Percentiles rank a stretch among this genome's conserved stretches.
These are phyloP conservation scores for Lasioglossum calceatum DNA, from an alignment of 2,888 invertebrate genomes.

Conservation along the genomic window DNA sequence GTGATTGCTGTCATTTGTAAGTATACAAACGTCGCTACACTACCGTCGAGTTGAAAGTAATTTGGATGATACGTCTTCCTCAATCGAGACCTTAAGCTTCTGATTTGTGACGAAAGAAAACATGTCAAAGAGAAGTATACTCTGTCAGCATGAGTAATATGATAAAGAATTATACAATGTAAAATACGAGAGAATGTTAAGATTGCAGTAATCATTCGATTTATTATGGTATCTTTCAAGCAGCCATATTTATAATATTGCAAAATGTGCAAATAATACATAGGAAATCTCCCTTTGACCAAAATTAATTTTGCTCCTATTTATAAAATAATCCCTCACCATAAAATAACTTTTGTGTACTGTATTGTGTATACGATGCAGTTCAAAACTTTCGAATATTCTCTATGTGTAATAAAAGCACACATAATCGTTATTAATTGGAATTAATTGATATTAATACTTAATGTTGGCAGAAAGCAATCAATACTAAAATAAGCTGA, in stretches of 20 bases:
- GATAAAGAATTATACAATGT: not conserved
- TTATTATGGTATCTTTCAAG: not conserved
- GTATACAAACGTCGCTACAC: not conserved
- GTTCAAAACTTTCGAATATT: not conserved
- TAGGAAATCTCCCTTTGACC: not conserved
- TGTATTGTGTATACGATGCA: not conserved
- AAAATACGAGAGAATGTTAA: not conserved
- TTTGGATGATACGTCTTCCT: not conserved
- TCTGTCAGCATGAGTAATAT: not conserved
- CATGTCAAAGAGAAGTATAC: not conserved
- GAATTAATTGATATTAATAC: not conserved
- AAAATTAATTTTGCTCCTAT: not conserved
- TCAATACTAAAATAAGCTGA: not conserved
- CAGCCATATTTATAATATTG: not conserved
- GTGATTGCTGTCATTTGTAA: not conserved
- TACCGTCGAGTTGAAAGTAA: not conserved
- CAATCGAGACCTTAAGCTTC: not conserved
- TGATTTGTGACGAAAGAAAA: not conserved
- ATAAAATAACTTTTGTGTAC: not conserved
- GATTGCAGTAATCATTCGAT: not conserved
- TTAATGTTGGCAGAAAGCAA: not conserved
- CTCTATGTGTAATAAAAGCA: not conserved
- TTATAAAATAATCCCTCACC: not conserved
- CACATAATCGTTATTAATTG: not conserved
- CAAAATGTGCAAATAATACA: not conserved